phyloP scores from a whole-genome alignment of 2,113 vertebrate species.

The Pachypanchax playfairii region DNA sequence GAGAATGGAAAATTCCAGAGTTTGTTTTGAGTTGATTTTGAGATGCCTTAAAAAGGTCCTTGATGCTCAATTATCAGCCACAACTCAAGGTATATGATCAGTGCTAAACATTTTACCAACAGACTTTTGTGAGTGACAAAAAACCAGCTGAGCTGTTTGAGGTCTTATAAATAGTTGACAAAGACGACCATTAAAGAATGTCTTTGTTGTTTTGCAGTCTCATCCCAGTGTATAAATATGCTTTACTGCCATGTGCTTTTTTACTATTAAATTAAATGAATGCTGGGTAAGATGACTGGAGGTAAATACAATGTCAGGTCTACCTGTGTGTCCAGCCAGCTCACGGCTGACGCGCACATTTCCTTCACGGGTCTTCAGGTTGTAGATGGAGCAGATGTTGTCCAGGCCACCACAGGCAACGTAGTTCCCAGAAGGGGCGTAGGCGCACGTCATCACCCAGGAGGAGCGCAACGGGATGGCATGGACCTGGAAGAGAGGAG shows the following conservation, averaged over 20 bases:
- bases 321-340: slow-evolving; percentile 97
- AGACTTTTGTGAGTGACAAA: too few relatives aligned
- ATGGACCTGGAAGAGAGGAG: slow-evolving; percentile 84
- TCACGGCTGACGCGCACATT: slow-evolving; percentile 98
- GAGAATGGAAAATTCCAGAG: too few relatives aligned
- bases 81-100: too few relatives aligned
- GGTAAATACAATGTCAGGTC: not conserved
- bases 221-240: not conserved
- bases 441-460: slow-evolving; percentile 99
- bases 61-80: too few relatives aligned
- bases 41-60: too few relatives aligned
- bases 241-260: not conserved
- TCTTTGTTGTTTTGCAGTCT: not conserved
- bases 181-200: too few relatives aligned
- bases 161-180: too few relatives aligned
- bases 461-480: slow-evolving; percentile 98
- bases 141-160: too few relatives aligned
- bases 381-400: slow-evolving; percentile 99
- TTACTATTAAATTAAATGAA: not conserved
- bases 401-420: slow-evolving; percentile 98
- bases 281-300: not conserved
- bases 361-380: slow-evolving; percentile 98
- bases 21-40: too few relatives aligned
- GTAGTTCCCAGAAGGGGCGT: slow-evolving; percentile 97
- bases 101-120: too few relatives aligned